Evolutionary conservation across 2,797 vertebrate species (phyloP).

Genomic region (Lateolabrax maculatus): DNA sequence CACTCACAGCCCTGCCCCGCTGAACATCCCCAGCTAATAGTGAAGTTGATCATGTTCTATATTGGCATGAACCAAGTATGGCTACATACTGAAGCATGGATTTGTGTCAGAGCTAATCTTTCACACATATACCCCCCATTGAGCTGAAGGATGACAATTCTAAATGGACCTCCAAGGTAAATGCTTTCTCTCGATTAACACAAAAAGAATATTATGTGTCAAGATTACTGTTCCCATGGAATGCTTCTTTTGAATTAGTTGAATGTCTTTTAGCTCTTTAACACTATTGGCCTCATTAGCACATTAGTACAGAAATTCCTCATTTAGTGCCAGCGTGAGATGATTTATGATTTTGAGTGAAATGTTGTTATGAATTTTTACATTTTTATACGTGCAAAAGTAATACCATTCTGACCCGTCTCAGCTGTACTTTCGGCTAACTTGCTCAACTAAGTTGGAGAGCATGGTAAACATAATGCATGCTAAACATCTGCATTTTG

Average conservation of each 20-base stretch:
- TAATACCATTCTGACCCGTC: too few relatives aligned
- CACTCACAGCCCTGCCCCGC: background rate
- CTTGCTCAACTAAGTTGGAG: background rate
- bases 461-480: background rate
- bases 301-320: too few relatives aligned
- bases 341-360: too few relatives aligned
- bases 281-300: background rate
- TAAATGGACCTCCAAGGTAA: background rate
- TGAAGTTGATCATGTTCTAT: background rate
- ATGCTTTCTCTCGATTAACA: background rate
- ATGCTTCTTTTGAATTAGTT: background rate
- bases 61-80: background rate
- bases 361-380: too few relatives aligned
- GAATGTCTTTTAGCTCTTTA: background rate
- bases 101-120: slow-evolving; percentile 30
- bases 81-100: background rate
- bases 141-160: background rate
- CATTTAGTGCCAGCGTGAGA: too few relatives aligned
- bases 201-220: background rate
- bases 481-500: background rate
- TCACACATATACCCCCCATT: background rate
- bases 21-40: background rate
- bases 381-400: too few relatives aligned
- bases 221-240: background rate
- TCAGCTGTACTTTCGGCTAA: too few relatives aligned